phyloP scores from a whole-genome alignment of 2,888 invertebrate genomes.

The Linyphia triangularis region DNA sequence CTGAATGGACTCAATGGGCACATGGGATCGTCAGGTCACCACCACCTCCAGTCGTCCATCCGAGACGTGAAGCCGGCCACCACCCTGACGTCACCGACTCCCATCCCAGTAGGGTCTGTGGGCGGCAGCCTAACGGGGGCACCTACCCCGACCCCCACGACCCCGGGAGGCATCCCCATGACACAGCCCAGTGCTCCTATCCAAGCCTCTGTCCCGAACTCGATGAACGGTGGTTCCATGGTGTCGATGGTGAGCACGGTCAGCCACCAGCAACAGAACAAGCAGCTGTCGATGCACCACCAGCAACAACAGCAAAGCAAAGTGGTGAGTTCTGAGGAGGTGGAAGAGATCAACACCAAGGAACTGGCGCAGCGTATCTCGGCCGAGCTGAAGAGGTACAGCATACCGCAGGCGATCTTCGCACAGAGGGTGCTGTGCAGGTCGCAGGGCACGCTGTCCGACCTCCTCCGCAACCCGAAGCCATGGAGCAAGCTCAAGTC shows the following conservation, averaged over 20 bases:
- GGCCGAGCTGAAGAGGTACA: slow-evolving; percentile 98
- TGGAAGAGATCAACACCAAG: slow-evolving; percentile 99
- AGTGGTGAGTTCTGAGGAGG: slow-evolving; percentile 82
- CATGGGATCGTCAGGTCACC: slow-evolving; percentile 80
- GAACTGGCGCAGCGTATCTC: slow-evolving; percentile 98
- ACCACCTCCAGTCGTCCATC: slow-evolving; percentile 81
- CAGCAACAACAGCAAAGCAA: slow-evolving; percentile 48
- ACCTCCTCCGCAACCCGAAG: slow-evolving; percentile 97
- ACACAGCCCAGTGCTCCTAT: slow-evolving; percentile 73
- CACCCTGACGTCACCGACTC: slow-evolving; percentile 72
- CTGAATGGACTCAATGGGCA: slow-evolving; percentile 80
- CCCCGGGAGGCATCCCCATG: slow-evolving; percentile 72
- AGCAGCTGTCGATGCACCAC: slow-evolving; percentile 2
- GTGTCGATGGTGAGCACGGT: slow-evolving; percentile 57
- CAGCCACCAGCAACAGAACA: slow-evolving; percentile 39
- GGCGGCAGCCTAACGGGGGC: slow-evolving; percentile 63
- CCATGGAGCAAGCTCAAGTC: slow-evolving; percentile 99
- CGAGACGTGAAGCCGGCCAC: slow-evolving; percentile 77
- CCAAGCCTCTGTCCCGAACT: slow-evolving; percentile 74
- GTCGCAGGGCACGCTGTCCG: slow-evolving; percentile 98
- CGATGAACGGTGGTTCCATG: slow-evolving; percentile 71
- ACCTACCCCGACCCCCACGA: slow-evolving; percentile 50
- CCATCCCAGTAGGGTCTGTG: slow-evolving; percentile 71
- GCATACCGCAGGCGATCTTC: slow-evolving; percentile 99
- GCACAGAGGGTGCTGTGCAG: slow-evolving; percentile 98